phyloP scores from a whole-genome alignment of 2,113 vertebrate genomes.

The Vombatus ursinus region DNA sequence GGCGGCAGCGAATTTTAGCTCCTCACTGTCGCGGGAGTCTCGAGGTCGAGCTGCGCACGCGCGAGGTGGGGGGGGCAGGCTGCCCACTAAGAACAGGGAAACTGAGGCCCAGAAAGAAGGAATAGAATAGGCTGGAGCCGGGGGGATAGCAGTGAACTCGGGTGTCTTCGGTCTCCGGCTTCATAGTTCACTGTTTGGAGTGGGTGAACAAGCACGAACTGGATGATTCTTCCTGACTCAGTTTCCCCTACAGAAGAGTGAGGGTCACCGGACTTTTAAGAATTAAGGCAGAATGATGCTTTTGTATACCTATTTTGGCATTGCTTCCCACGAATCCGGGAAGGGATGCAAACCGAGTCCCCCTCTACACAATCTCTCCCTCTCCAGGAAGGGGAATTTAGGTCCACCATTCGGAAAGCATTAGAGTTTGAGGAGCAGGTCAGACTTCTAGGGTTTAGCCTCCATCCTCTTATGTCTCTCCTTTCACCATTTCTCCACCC shows the following conservation, averaged over 20 bases:
- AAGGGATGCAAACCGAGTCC: background rate
- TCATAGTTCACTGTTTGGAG: background rate
- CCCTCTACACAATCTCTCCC: background rate
- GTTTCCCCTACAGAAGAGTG: background rate
- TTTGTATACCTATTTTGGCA: background rate
- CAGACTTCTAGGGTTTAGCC: background rate
- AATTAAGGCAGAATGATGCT: background rate
- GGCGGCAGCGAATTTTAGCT: conserved; percentile 80
- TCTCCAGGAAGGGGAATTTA: background rate
- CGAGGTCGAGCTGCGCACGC: conserved; percentile 68
- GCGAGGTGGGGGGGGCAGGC: conserved; percentile 24
- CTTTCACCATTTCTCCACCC: background rate
- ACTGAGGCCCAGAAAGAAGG: conserved; percentile 49
- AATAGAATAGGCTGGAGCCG: background rate
- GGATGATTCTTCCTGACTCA: background rate
- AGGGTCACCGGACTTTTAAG: background rate
- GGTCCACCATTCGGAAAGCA: conserved; percentile 19
- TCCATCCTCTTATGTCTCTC: background rate
- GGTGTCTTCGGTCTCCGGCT: background rate
- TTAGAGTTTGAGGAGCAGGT: background rate
- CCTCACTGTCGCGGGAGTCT: conserved; percentile 54
- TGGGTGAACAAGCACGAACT: background rate
- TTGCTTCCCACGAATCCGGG: background rate
- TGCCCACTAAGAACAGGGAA: conserved; percentile 64
- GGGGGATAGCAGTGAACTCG: background rate